Conservation (phyloP, 2,113 vertebrate genomes). For the Neopipo cinnamomea region DNA sequence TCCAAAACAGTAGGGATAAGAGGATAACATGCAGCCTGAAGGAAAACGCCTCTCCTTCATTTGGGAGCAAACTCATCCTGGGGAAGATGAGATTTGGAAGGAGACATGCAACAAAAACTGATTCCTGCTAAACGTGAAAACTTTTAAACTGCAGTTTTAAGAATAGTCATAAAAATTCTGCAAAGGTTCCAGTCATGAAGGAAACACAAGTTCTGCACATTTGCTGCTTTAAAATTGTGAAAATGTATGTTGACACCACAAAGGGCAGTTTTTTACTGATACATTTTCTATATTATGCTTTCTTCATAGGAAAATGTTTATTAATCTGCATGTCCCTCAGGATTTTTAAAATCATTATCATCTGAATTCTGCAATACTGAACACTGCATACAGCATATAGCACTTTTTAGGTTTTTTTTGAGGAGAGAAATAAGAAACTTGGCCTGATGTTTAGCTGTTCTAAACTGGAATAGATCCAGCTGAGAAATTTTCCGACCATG, state of each 20-base stretch:
- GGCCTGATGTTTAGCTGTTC: neutral
- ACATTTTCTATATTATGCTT: neutral
- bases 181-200: neutral
- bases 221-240: neutral
- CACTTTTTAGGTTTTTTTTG: neutral
- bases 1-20: constrained; percentile 99
- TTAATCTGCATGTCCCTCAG: neutral
- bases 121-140: constrained; percentile 70
- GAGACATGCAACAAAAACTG: constrained; percentile 64
- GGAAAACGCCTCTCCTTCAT: constrained; percentile 83
- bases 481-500: neutral
- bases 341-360: neutral
- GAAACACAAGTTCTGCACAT: neutral
- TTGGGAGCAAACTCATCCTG: constrained; percentile 77
- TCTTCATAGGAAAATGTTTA: neutral
- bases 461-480: neutral
- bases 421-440: neutral
- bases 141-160: constrained; percentile 70
- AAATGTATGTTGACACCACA: neutral
- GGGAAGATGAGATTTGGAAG: constrained; percentile 74
- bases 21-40: constrained; percentile 97
- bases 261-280: neutral
- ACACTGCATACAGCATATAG: neutral
- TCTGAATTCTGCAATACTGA: neutral
- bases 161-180: constrained; percentile 31